These are phyloP conservation scores for Bostrychus sinensis DNA, from an alignment of 2,113 vertebrate genomes.

Conservation along the genomic window DNA sequence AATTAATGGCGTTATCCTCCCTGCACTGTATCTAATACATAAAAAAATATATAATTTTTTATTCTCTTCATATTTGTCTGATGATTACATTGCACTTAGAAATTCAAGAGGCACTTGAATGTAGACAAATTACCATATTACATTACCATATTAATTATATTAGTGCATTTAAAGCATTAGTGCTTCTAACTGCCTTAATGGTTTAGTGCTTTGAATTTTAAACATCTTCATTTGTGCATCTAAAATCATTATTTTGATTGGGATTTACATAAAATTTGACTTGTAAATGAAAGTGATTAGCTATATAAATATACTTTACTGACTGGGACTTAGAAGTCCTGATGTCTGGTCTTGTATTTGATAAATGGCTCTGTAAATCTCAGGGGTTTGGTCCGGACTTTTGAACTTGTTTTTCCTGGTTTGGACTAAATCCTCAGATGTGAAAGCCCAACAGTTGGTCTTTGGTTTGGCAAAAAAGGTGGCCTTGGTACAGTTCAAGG, in stretches of 20 bases:
- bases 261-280: background rate
- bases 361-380: no score
- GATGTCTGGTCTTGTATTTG: background rate
- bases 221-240: background rate
- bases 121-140: background rate
- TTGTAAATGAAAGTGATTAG: background rate
- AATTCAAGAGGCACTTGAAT: conserved; percentile 1
- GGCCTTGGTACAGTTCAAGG: no score
- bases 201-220: background rate
- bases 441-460: no score
- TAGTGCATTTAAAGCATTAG: background rate
- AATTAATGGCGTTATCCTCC: background rate
- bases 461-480: no score
- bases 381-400: no score
- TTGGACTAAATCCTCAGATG: no score
- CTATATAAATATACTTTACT: background rate
- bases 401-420: no score
- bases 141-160: conserved; percentile 9
- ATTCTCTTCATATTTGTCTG: background rate
- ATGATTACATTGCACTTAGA: background rate
- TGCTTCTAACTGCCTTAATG: background rate
- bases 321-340: background rate
- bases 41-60: background rate
- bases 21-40: background rate
- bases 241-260: background rate